A percentile compares a stretch with the other conserved stretches of the same genome.
phyloP scores from a whole-genome alignment of 2,113 vertebrate species.

The Hippocampus guttulatus region DNA sequence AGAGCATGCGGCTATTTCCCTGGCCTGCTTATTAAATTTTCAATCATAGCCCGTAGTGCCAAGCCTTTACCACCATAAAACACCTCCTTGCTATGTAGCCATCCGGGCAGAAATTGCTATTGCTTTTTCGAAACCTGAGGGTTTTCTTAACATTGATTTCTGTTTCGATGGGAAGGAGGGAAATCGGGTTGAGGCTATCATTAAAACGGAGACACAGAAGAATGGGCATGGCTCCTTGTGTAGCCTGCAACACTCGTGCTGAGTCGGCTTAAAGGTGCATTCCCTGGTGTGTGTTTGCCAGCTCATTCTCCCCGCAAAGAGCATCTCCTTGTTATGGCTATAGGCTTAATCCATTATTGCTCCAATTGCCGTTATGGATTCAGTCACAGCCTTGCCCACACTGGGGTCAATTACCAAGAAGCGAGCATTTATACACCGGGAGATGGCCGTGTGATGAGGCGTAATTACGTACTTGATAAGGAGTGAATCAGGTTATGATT shows the following conservation, averaged over 20 bases:
- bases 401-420: constrained; percentile 56
- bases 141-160: constrained; percentile 66
- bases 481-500: constrained; percentile 39
- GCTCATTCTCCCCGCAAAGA: constrained; percentile 35
- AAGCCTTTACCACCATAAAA: constrained; percentile 63
- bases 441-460: constrained; percentile 36
- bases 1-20: constrained; percentile 55
- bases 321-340: constrained; percentile 49
- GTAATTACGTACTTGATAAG: constrained; percentile 53
- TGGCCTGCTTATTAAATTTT: constrained; percentile 69
- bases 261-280: constrained; percentile 45
- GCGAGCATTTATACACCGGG: constrained; percentile 37
- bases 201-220: constrained; percentile 59
- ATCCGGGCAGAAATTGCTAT: constrained; percentile 56
- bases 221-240: constrained; percentile 37
- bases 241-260: constrained; percentile 37
- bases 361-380: constrained; percentile 58
- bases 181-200: constrained; percentile 53
- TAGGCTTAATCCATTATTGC: constrained; percentile 55
- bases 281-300: constrained; percentile 52
- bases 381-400: constrained; percentile 42
- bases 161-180: constrained; percentile 44
- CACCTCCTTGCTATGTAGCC: constrained; percentile 53
- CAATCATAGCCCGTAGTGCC: constrained; percentile 65
- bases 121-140: constrained; percentile 54